A percentile compares a stretch with the other conserved stretches of the same genome.
phyloP scores from a whole-genome alignment of 2,113 vertebrate species.

The Tinamus guttatus region DNA sequence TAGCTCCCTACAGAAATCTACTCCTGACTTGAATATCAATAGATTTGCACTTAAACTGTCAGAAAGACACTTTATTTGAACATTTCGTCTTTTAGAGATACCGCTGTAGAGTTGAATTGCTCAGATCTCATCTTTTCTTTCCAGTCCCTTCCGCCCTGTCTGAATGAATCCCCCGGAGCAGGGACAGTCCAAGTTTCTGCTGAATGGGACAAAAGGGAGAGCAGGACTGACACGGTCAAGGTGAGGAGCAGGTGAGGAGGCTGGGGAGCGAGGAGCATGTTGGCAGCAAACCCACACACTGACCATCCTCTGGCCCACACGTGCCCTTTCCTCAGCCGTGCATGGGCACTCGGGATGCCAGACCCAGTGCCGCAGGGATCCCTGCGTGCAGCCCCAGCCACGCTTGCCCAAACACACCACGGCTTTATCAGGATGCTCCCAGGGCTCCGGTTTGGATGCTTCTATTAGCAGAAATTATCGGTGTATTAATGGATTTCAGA shows the following conservation, averaged over 20 bases:
- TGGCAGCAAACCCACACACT: background rate
- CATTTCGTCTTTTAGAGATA: background rate
- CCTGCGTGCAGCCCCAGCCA: background rate
- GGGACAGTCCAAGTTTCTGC: background rate
- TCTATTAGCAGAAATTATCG: conserved; percentile 68
- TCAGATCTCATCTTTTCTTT: background rate
- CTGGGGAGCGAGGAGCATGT: background rate
- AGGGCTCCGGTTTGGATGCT: background rate
- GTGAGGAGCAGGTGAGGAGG: background rate
- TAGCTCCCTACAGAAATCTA: conserved; percentile 53
- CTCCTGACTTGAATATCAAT: conserved; percentile 56
- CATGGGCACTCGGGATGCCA: fast-evolving
- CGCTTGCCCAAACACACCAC: fast-evolving
- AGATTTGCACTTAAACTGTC: background rate
- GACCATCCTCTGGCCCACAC: background rate
- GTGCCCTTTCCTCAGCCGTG: background rate
- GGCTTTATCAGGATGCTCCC: fast-evolving
- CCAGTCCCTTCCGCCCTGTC: background rate
- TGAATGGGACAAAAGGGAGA: background rate
- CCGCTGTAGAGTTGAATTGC: background rate
- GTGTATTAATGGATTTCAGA: conserved; percentile 65
- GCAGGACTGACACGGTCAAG: fast-evolving
- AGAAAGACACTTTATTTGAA: background rate
- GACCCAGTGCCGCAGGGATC: fast-evolving
- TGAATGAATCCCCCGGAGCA: background rate